phyloP scores from a whole-genome alignment of 2,113 vertebrate genomes.

The Oncorhynchus keta region DNA sequence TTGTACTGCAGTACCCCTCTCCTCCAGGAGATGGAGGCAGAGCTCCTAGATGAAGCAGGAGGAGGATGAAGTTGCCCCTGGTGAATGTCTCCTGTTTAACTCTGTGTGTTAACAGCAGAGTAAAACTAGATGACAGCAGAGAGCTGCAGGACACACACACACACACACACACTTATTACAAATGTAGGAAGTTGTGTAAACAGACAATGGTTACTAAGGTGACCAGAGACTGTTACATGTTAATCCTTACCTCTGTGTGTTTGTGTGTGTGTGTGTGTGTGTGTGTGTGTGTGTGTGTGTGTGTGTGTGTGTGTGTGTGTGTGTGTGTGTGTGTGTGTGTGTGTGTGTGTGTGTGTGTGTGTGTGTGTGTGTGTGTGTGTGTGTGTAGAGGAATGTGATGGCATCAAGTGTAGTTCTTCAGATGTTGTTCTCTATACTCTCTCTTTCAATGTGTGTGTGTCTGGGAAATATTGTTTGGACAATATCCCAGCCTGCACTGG shows the following conservation, averaged over 20 bases:
- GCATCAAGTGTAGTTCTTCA: too few species aligned
- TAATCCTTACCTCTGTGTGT: slow-evolving; percentile 34
- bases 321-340: too few species aligned
- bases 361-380: too few species aligned
- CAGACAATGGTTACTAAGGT: neutral
- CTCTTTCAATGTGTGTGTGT: neutral
- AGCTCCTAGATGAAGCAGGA: neutral
- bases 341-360: too few species aligned
- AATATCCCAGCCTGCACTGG: slow-evolving; percentile 41
- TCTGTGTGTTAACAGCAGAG: neutral
- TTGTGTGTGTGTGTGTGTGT: neutral
- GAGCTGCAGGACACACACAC: neutral
- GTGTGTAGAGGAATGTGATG: too few species aligned
- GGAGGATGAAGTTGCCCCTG: neutral
- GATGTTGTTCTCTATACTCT: too few species aligned
- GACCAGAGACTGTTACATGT: neutral
- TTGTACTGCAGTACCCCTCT: neutral
- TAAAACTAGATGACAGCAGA: slow-evolving; percentile 60
- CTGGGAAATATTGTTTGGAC: slow-evolving; percentile 29
- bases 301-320: too few species aligned
- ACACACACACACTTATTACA: neutral
- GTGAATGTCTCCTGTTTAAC: neutral
- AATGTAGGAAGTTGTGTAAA: neutral
- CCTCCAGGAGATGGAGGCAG: neutral
- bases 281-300: too few species aligned